phyloP scores from a whole-genome alignment of 37 sponge, comb jelly and placozoan genomes.

The Petrosia ficiformis region DNA sequence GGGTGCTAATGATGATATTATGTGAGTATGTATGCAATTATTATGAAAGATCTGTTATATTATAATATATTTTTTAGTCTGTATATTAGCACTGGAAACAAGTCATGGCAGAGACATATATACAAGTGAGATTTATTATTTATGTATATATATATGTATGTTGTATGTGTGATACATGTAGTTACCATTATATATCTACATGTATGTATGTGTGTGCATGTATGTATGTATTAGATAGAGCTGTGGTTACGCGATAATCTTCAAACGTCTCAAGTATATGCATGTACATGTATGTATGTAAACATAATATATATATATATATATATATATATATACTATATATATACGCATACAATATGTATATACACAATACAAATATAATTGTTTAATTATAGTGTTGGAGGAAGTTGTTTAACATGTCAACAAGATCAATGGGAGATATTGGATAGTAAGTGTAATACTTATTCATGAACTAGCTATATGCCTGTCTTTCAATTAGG shows the following conservation, averaged over 20 bases:
- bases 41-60: not conserved
- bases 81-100: conserved; percentile 33
- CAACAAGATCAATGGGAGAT: conserved; percentile 35
- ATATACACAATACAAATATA: not conserved
- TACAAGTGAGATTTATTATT: conserved; percentile 44
- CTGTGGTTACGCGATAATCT: too few relatives aligned
- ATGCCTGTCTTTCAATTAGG: too few relatives aligned
- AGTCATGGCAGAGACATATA: conserved; percentile 33
- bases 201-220: too few relatives aligned
- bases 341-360: too few relatives aligned
- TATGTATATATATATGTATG: too few relatives aligned
- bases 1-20: conserved; percentile 12
- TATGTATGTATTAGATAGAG: too few relatives aligned
- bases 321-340: too few relatives aligned
- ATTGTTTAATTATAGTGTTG: conserved; percentile 1
- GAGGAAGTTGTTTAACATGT: conserved; percentile 43
- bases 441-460: not conserved
- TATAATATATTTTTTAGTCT: too few relatives aligned
- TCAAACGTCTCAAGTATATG: too few relatives aligned
- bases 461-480: too few relatives aligned
- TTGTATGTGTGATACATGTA: conserved; percentile 7
- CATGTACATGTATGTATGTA: not conserved
- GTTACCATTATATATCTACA: too few relatives aligned
- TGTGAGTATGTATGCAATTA: conserved; percentile 9
- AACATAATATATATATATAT: not conserved